Percentiles rank a stretch among this genome's conserved stretches.
These are phyloP conservation scores for Meteorus sp. DNA, from an alignment of 1,140 invertebrate species.

Conservation along the genomic window DNA sequence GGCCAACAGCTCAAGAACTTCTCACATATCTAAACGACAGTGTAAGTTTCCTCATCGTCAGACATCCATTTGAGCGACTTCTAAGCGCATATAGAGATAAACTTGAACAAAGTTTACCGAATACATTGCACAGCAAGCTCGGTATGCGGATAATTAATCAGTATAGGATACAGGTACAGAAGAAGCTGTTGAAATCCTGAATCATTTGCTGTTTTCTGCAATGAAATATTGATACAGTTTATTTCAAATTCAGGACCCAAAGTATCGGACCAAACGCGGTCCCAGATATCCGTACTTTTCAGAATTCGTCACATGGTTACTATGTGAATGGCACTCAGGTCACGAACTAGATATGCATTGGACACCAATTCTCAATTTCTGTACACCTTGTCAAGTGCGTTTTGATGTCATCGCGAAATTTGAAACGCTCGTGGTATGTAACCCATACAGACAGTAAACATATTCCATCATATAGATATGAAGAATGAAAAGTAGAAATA, in stretches of 20 bases:
- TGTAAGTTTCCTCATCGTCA: constrained; percentile 81
- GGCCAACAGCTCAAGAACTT: constrained; percentile 70
- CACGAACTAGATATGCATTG: constrained; percentile 87
- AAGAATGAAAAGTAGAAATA: too few species aligned
- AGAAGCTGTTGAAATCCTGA: not conserved
- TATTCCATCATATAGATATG: too few species aligned
- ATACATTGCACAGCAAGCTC: constrained; percentile 78
- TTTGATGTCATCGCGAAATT: constrained; percentile 89
- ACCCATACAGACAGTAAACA: too few species aligned
- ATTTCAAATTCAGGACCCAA: constrained; percentile 39
- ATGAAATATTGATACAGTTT: not conserved
- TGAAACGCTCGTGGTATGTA: constrained; percentile 73
- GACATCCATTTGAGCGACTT: constrained; percentile 87
- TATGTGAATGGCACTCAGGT: constrained; percentile 69
- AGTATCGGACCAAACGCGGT: constrained; percentile 43
- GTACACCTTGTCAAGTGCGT: constrained; percentile 85
- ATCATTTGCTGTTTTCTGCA: not conserved
- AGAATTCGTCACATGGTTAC: constrained; percentile 75
- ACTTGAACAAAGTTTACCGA: constrained; percentile 77
- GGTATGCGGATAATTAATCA: constrained; percentile 74
- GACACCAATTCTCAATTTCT: constrained; percentile 82
- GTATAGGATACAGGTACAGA: constrained; percentile 65
- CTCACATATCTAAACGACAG: constrained; percentile 67
- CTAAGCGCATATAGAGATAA: constrained; percentile 90
- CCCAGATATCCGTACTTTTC: constrained; percentile 74